These are phyloP conservation scores for Zosterops hypoxanthus DNA, from an alignment of 2,113 vertebrate genomes.

Conservation along the genomic window DNA sequence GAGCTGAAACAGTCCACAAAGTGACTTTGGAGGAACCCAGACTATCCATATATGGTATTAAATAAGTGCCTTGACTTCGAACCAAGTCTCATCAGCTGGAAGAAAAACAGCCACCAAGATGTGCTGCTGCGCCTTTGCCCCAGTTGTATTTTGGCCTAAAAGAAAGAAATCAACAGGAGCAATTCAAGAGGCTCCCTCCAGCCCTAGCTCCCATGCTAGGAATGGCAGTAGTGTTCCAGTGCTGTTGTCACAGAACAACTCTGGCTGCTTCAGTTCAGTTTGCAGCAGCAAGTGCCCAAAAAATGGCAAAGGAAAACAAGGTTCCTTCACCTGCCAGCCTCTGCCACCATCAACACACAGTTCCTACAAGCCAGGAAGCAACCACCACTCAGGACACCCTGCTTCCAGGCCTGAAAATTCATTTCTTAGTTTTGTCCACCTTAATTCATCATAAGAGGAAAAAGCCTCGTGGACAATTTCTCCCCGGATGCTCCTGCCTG, in stretches of 20 bases:
- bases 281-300: neutral
- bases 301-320: neutral
- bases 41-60: conserved; percentile 55
- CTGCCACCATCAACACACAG: neutral
- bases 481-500: neutral
- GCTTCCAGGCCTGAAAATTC: neutral
- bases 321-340: neutral
- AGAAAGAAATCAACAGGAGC: neutral
- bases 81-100: conserved; percentile 7
- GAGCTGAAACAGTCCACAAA: conserved; percentile 11
- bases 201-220: neutral
- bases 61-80: conserved; percentile 10
- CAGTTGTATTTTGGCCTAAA: neutral
- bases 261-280: neutral
- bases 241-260: neutral
- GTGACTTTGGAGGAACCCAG: conserved; percentile 3
- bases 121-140: neutral
- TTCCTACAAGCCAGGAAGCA: neutral
- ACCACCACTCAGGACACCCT: neutral
- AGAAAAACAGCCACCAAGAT: neutral
- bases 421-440: neutral
- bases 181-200: neutral
- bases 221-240: neutral
- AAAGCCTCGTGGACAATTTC: neutral
- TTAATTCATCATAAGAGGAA: neutral